These are phyloP conservation scores for Manis javanica DNA, from an alignment of 2,797 vertebrate genomes.

Conservation along the genomic window DNA sequence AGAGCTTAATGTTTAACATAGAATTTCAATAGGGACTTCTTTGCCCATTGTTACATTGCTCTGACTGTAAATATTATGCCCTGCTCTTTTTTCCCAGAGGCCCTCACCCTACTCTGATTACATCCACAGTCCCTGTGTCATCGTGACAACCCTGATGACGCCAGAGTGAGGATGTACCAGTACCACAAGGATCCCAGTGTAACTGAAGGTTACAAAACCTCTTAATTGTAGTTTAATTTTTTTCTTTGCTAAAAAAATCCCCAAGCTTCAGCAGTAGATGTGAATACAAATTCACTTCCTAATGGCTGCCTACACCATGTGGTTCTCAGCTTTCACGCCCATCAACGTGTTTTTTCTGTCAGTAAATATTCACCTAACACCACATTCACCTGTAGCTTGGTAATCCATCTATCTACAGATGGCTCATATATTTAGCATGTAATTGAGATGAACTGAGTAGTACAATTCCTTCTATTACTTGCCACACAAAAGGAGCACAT, in stretches of 20 bases:
- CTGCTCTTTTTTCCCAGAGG: too few species aligned
- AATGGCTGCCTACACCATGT: accelerated
- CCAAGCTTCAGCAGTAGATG: neutral
- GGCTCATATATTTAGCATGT: neutral
- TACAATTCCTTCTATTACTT: neutral
- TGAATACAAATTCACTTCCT: slow-evolving; percentile 40
- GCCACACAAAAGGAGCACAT: neutral
- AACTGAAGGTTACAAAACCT: slow-evolving; percentile 75
- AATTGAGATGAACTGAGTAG: neutral
- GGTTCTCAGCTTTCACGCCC: slow-evolving; percentile 23
- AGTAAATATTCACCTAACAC: slow-evolving; percentile 60
- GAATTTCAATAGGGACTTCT: too few species aligned
- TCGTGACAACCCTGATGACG: slow-evolving; percentile 82
- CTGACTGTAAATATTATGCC: too few species aligned
- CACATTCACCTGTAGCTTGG: slow-evolving; percentile 17
- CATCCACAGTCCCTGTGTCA: too few species aligned
- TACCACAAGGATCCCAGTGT: slow-evolving; percentile 63
- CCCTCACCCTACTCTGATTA: too few species aligned
- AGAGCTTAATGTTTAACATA: too few species aligned
- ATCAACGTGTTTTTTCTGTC: slow-evolving; percentile 58
- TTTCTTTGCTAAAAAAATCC: slow-evolving; percentile 35
- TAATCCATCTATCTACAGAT: neutral
- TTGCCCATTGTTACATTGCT: too few species aligned
- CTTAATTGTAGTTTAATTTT: slow-evolving; percentile 76
- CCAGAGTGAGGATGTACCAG: slow-evolving; percentile 72